phyloP scores from a whole-genome alignment of 2,888 invertebrate genomes.

The Dolomedes plantarius region DNA sequence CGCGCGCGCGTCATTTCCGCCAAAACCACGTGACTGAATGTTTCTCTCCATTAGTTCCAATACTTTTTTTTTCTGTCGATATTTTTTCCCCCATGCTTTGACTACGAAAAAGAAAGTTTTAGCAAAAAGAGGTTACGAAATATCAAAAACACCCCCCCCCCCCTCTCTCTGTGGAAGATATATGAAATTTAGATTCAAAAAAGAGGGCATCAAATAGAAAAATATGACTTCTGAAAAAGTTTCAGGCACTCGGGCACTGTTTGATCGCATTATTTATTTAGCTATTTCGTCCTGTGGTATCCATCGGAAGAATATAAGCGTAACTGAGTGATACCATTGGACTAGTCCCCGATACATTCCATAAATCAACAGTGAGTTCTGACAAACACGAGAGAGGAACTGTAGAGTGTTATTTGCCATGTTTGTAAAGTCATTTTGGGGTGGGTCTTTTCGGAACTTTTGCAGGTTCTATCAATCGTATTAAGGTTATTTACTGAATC shows the following conservation, averaged over 20 bases:
- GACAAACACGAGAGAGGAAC: neutral
- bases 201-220: conserved; percentile 53
- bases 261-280: conserved; percentile 68
- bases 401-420: neutral
- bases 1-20: conserved; percentile 52
- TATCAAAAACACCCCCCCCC: conserved; percentile 49
- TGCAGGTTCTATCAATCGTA: too few relatives aligned
- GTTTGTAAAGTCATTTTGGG: neutral
- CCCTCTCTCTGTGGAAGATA: conserved; percentile 37
- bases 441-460: too few relatives aligned
- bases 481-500: too few relatives aligned
- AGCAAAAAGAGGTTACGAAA: conserved; percentile 61
- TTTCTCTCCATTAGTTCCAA: conserved; percentile 60
- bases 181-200: conserved; percentile 69
- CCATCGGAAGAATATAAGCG: conserved; percentile 37
- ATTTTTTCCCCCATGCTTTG: conserved; percentile 30
- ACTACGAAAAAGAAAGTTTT: conserved; percentile 50
- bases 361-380: neutral
- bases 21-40: conserved; percentile 49
- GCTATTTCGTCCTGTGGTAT: conserved; percentile 43
- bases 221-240: conserved; percentile 56
- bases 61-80: conserved; percentile 12
- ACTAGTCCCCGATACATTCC: neutral
- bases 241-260: conserved; percentile 39
- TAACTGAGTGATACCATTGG: conserved; percentile 53